Conservation (phyloP, 2,888 invertebrate genomes). For the Germaria angustata region DNA sequence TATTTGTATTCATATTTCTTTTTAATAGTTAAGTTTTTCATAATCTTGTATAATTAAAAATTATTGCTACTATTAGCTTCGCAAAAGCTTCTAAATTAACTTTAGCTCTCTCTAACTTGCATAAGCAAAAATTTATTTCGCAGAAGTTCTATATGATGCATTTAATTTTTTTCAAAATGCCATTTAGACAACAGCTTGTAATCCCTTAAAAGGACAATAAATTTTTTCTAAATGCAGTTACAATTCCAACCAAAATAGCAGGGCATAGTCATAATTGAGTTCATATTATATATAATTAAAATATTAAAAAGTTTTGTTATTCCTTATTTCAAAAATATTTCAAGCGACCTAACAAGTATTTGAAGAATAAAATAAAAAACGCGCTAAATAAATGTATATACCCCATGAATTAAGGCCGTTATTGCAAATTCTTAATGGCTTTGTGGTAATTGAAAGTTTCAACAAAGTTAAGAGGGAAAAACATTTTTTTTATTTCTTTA, state of each 20-base stretch:
- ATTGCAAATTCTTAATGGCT: conserved; percentile 37
- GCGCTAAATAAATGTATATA: background rate
- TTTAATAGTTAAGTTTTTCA: no score
- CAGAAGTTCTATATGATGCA: no score
- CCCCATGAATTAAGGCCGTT: conserved; percentile 15
- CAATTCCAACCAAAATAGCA: background rate
- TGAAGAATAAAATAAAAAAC: background rate
- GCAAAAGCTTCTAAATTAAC: no score
- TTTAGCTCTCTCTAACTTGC: no score
- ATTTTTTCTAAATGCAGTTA: background rate
- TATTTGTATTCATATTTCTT: no score
- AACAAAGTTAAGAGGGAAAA: conserved; percentile 25
- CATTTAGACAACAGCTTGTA: background rate
- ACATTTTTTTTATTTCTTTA: background rate
- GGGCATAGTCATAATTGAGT: conserved; percentile 27
- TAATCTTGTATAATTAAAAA: no score
- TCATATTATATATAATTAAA: no score
- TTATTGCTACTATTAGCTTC: no score
- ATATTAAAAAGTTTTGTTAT: no score
- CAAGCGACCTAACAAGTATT: conserved; percentile 19
- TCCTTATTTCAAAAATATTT: conserved; percentile 19
- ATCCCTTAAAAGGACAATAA: background rate
- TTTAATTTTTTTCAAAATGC: no score
- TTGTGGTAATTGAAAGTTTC: conserved; percentile 55
- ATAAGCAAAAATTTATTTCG: no score